Percentiles rank a stretch among this genome's conserved stretches.
Conservation (phyloP, 2,113 vertebrate genomes). For the Phasianus colchicus region DNA sequence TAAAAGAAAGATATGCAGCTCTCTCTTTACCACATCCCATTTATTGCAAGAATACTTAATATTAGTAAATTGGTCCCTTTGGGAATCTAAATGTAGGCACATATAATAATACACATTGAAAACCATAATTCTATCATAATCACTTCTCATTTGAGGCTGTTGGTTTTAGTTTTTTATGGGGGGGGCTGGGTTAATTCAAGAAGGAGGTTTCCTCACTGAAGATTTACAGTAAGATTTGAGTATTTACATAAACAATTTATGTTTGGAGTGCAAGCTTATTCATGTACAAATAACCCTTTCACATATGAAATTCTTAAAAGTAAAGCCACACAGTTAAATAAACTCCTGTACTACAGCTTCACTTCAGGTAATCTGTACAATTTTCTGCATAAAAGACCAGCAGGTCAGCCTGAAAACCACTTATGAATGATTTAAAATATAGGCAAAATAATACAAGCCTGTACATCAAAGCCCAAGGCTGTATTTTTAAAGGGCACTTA, state of each 20-base stretch:
- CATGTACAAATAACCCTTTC: conserved; percentile 72
- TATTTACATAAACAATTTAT: conserved; percentile 79
- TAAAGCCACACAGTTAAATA: conserved; percentile 64
- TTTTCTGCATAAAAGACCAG: conserved; percentile 72
- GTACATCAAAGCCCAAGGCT: conserved; percentile 43
- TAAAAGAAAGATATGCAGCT: background rate
- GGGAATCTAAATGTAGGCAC: conserved; percentile 79
- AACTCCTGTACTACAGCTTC: conserved; percentile 63
- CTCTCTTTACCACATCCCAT: conserved; percentile 63
- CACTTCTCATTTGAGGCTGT: conserved; percentile 64
- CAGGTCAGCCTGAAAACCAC: conserved; percentile 56
- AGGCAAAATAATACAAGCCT: conserved; percentile 41
- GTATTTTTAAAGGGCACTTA: conserved; percentile 29
- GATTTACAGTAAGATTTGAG: conserved; percentile 50
- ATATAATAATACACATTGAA: conserved; percentile 70
- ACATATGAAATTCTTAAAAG: conserved; percentile 55
- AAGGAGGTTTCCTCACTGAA: conserved; percentile 60
- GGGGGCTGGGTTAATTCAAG: conserved; percentile 44
- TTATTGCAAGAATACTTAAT: conserved; percentile 73
- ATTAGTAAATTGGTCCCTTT: conserved; percentile 85
- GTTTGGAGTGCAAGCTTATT: conserved; percentile 66
- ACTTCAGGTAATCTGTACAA: conserved; percentile 66
- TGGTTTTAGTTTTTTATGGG: background rate
- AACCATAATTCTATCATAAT: conserved; percentile 79
- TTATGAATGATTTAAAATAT: conserved; percentile 59